These are phyloP conservation scores for Sardinella longiceps DNA, from an alignment of 2,797 vertebrate species.

Conservation along the genomic window DNA sequence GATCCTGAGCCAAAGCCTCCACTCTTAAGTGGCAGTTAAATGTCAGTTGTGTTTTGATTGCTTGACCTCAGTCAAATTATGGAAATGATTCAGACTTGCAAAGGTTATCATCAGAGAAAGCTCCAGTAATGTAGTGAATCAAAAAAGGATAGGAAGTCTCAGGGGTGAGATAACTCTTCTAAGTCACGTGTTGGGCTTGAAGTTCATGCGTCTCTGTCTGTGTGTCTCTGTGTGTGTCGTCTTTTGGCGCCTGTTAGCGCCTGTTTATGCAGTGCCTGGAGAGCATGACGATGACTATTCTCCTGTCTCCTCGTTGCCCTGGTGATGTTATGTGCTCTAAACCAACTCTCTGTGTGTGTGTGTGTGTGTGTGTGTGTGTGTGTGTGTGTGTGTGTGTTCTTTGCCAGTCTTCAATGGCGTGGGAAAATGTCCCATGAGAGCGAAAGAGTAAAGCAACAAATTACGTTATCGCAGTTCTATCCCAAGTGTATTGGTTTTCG, in stretches of 20 bases:
- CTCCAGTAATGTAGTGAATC: not conserved
- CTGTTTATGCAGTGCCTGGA: not conserved
- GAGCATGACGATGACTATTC: not conserved
- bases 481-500: not conserved
- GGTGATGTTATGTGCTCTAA: slow-evolving; percentile 34
- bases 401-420: slow-evolving; percentile 34
- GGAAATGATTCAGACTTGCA: not conserved
- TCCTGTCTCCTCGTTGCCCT: slow-evolving; percentile 41
- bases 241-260: not conserved
- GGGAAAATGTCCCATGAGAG: slow-evolving; percentile 32
- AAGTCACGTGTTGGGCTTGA: not conserved
- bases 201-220: not conserved
- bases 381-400: slow-evolving; percentile 30
- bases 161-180: not conserved
- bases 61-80: not conserved
- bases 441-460: slow-evolving; percentile 37
- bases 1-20: not conserved
- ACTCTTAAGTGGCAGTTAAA: not conserved
- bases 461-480: slow-evolving; percentile 16
- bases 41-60: not conserved
- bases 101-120: not conserved
- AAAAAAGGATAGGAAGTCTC: not conserved
- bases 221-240: no score
- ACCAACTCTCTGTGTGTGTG: no score
- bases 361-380: slow-evolving; percentile 33